A percentile compares a stretch with the other conserved stretches of the same genome.
phyloP scores from a whole-genome alignment of 2,797 vertebrate genomes.

The Peromyscus aztecus region DNA sequence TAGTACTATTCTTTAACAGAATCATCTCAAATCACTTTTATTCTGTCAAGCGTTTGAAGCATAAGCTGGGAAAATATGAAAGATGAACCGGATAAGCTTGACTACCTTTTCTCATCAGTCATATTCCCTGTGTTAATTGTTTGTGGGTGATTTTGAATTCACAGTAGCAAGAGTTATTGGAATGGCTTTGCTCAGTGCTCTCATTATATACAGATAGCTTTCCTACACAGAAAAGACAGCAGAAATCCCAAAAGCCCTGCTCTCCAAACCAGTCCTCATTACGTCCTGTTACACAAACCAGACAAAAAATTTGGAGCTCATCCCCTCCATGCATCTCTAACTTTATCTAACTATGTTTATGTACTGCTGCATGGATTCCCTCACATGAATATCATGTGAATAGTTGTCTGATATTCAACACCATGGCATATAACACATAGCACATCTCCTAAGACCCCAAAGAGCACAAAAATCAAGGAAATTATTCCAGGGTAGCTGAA shows the following conservation, averaged over 20 bases:
- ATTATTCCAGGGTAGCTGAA: neutral
- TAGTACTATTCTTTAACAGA: neutral
- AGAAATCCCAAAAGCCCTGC: neutral
- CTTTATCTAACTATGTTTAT: neutral
- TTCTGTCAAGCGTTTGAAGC: constrained; percentile 30
- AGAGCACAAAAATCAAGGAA: constrained; percentile 29
- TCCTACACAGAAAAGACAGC: neutral
- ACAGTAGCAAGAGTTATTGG: neutral
- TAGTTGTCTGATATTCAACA: neutral
- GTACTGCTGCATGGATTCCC: neutral
- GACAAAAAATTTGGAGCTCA: neutral
- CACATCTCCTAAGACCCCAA: constrained; percentile 23
- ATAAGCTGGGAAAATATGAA: constrained; percentile 46
- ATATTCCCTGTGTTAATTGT: constrained; percentile 9
- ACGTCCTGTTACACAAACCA: neutral
- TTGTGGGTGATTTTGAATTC: neutral
- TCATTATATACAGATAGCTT: neutral
- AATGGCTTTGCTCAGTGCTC: neutral
- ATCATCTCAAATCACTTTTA: constrained; percentile 58
- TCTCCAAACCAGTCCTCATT: neutral
- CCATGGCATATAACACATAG: neutral
- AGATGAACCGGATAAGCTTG: constrained; percentile 29
- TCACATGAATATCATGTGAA: neutral
- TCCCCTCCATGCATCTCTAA: neutral
- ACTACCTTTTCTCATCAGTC: constrained; percentile 41